Evolutionary conservation across 2,888 invertebrate species (phyloP), one percentile per base, ranked within the genome.

Genomic region (Erpobdella octoculata): DNA sequence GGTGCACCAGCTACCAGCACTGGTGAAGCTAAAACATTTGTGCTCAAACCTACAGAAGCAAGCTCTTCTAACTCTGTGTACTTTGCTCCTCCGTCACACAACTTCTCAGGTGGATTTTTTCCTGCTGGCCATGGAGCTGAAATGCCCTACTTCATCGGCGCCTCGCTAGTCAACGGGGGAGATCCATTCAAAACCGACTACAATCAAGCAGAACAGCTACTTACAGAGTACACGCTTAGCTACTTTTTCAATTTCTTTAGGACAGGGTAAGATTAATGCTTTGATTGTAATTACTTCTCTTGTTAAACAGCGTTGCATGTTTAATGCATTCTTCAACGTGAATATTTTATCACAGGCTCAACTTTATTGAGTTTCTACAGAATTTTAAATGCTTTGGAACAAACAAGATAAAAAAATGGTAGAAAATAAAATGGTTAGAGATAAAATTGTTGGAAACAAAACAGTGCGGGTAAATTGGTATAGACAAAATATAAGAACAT

Each of bases 211-310:
- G 81, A 82, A 70, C 76, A 77, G 58, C 78, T 79, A 75, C 75
- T 82, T 35, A 79, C 79, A 69, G 79, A 80, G 72, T 78, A 79
- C 8, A 78, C 81, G 65, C 79, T 82, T 79, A 78, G 78, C 21
- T 80, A 81, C 74, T 80, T 81, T 80, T 79, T 80, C 36, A 81
- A 81, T 72, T 82, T 82, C 77, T 79, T 81, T 41, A 80, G 81
- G 74, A 79, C 79, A 36, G 82, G 81, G 82, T 81, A 76, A 75
- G 73, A 70, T n/a, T 12, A 5, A 53, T 9, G 8, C 21, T 21
- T 5, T 6, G 3, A 48, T 48, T 48, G 18, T n/a, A n/a, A n/a
- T n/a, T n/a, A n/a, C n/a, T n/a, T n/a, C n/a, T n/a, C n/a, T n/a
- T n/a, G n/a, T n/a, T n/a, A n/a, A n/a, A n/a, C n/a, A n/a, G n/a